These are phyloP conservation scores for Melanophora roralis DNA, from an alignment of 2,888 invertebrate species.

Conservation along the genomic window DNA sequence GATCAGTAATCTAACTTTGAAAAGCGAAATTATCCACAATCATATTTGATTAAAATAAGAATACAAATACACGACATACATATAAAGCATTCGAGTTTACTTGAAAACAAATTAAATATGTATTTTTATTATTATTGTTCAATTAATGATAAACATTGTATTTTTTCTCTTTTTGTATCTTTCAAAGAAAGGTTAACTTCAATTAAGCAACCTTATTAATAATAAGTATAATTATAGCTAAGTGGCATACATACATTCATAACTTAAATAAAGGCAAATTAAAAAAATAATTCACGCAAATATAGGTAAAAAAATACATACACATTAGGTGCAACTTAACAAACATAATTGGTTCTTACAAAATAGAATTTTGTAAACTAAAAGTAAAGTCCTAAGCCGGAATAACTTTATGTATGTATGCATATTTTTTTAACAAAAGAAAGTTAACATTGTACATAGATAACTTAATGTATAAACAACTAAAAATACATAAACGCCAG, in stretches of 20 bases:
- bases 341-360: conserved; percentile 35
- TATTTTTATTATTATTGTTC: background rate
- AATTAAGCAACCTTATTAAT: conserved; percentile 31
- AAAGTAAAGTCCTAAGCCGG: conserved; percentile 30
- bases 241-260: conserved; percentile 31
- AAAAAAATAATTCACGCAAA: conserved; percentile 41
- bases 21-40: too few species aligned
- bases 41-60: background rate
- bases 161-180: conserved; percentile 12
- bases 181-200: conserved; percentile 38
- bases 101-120: conserved; percentile 30
- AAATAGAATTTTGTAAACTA: conserved; percentile 26
- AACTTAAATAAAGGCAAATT: conserved; percentile 11
- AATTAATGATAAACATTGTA: conserved; percentile 39
- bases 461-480: conserved; percentile 36
- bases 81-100: conserved; percentile 4
- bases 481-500: conserved; percentile 39
- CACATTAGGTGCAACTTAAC: conserved; percentile 21
- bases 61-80: background rate
- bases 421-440: conserved; percentile 16
- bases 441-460: conserved; percentile 43
- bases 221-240: conserved; percentile 37
- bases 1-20: too few species aligned
- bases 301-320: too few species aligned
- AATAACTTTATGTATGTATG: too few species aligned